These are phyloP conservation scores for Sebastes taczanowskii DNA, from an alignment of 2,797 vertebrate genomes.

Conservation along the genomic window DNA sequence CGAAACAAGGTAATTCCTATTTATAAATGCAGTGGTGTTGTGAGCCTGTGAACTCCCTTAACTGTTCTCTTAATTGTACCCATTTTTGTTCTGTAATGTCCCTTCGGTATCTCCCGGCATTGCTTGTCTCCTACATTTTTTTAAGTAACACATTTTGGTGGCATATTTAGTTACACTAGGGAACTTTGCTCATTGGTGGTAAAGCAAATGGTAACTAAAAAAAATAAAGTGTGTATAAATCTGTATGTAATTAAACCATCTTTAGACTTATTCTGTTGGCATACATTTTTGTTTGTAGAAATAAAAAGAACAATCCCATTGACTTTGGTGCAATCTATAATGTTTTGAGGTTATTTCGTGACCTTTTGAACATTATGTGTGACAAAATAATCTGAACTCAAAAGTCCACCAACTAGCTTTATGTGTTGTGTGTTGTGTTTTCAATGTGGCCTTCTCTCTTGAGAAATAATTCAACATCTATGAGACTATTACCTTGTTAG, in stretches of 20 bases:
- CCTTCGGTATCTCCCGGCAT: not conserved
- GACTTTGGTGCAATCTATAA: not conserved
- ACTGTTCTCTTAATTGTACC: not conserved
- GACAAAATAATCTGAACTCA: not conserved
- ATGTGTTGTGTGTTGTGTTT: not conserved
- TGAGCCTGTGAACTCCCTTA: not conserved
- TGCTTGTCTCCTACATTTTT: not conserved
- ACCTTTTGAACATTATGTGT: not conserved
- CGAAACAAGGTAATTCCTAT: not conserved
- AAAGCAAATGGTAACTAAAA: not conserved
- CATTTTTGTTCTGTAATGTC: not conserved
- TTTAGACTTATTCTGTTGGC: not conserved
- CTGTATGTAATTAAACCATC: not conserved
- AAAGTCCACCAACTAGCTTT: not conserved
- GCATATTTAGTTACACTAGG: not conserved
- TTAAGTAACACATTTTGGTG: not conserved
- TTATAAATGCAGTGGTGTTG: not conserved
- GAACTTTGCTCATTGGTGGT: not conserved
- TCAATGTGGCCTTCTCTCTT: not conserved
- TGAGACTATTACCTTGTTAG: not conserved
- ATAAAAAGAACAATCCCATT: not conserved
- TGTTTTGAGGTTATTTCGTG: not conserved
- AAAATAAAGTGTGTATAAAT: not conserved
- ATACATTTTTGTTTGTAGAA: not conserved
- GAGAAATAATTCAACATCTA: not conserved